Evolutionary conservation across 2,888 invertebrate species (phyloP).

Genomic region (Ectemnius continuus): DNA sequence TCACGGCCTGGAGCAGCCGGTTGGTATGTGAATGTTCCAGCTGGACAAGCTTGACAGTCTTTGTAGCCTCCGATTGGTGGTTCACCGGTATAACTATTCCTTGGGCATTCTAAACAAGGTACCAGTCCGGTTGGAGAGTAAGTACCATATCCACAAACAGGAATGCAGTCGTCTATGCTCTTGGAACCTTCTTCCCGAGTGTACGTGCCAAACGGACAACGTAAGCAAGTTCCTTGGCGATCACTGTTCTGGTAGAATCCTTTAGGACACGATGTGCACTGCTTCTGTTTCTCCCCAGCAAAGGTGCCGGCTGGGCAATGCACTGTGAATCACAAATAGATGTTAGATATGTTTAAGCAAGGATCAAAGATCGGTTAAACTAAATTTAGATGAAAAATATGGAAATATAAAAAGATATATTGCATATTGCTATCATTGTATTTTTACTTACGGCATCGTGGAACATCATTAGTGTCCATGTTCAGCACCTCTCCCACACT

Average conservation of each 20-base stretch:
- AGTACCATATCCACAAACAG: constrained; percentile 97
- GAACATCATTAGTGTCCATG: constrained; percentile 94
- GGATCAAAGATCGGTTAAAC: not conserved
- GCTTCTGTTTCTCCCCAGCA: constrained; percentile 92
- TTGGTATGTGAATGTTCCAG: constrained; percentile 93
- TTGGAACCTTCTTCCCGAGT: constrained; percentile 95
- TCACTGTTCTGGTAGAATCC: constrained; percentile 97
- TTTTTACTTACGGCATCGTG: constrained; percentile 89
- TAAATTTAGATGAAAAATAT: not conserved
- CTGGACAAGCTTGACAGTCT: constrained; percentile 95
- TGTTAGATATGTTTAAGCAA: not conserved
- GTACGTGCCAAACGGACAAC: constrained; percentile 95
- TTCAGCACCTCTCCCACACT: constrained; percentile 95
- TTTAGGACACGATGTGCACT: constrained; percentile 93
- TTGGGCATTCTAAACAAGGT: constrained; percentile 95
- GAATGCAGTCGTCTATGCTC: constrained; percentile 90
- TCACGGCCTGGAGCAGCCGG: constrained; percentile 92
- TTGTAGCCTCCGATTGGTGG: constrained; percentile 95
- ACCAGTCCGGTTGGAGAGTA: constrained; percentile 96
- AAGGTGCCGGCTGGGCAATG: constrained; percentile 98
- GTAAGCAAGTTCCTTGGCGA: constrained; percentile 92
- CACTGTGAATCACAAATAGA: constrained; percentile 79
- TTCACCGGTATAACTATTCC: constrained; percentile 92
- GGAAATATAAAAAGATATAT: not conserved
- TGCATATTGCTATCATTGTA: not conserved